phyloP scores from a whole-genome alignment of 23 tunicate genomes.

The Halocynthia aurantium region DNA sequence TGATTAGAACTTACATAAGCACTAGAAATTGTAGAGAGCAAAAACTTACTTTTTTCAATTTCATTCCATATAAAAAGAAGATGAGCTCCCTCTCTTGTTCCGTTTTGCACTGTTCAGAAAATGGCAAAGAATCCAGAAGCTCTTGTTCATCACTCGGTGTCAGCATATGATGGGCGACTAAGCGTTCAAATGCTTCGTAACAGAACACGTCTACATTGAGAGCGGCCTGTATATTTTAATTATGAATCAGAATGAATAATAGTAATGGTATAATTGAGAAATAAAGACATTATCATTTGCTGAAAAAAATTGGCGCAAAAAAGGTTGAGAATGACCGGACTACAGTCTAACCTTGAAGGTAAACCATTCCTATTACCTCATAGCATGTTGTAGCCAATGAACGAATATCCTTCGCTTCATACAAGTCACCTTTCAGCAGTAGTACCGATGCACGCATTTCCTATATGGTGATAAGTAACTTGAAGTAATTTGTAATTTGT shows the following conservation, averaged over 20 bases:
- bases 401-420: conserved; percentile 73
- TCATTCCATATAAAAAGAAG: conserved; percentile 45
- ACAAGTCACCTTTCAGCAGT: conserved; percentile 72
- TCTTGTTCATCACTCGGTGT: conserved; percentile 70
- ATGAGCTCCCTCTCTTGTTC: conserved; percentile 52
- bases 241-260: too few species aligned
- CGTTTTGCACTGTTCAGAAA: conserved; percentile 43
- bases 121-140: conserved; percentile 50
- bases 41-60: conserved; percentile 42
- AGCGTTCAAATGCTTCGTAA: conserved; percentile 74
- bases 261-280: too few species aligned
- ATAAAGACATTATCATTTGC: too few species aligned
- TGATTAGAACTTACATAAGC: not conserved
- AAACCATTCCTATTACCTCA: conserved; percentile 26
- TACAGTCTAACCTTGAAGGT: too few species aligned
- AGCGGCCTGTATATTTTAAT: conserved; percentile 34
- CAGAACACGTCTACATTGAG: conserved; percentile 64
- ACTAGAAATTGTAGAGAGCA: not conserved
- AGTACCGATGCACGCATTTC: conserved; percentile 57
- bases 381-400: conserved; percentile 78
- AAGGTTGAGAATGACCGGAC: too few species aligned
- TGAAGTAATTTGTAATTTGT: too few species aligned
- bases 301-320: too few species aligned
- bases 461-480: not conserved
- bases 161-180: conserved; percentile 69